Percentiles rank a stretch among this genome's conserved stretches.
Evolutionary conservation across 2,113 vertebrate genomes (phyloP).

Genomic region (Uria aalge): DNA sequence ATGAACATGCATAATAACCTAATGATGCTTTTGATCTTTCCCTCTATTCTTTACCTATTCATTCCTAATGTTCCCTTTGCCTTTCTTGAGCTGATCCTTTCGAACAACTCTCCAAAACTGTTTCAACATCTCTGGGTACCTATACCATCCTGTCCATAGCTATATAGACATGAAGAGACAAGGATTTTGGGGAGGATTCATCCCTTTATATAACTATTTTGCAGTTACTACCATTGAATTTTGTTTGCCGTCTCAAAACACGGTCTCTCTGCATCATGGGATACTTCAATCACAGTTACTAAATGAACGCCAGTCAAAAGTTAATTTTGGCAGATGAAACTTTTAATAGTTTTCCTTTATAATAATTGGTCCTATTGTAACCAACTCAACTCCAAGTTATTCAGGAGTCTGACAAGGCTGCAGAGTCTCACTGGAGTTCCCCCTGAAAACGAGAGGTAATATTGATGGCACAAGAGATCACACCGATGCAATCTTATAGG

Average conservation of each 20-base stretch:
- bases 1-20: background rate
- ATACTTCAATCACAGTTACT: background rate
- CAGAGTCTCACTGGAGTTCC: background rate
- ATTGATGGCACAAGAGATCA: slow-evolving; percentile 16
- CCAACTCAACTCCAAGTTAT: background rate
- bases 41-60: background rate
- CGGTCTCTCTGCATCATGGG: background rate
- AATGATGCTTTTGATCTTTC: background rate
- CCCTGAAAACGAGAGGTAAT: background rate
- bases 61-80: background rate
- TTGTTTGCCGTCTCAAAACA: background rate
- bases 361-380: background rate
- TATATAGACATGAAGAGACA: background rate
- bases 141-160: background rate
- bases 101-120: background rate
- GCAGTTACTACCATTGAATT: background rate
- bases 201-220: background rate
- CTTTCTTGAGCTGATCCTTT: background rate
- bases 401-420: background rate
- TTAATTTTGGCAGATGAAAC: background rate
- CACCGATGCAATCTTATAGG: background rate
- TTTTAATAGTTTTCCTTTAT: background rate
- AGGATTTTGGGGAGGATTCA: background rate
- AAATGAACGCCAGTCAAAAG: background rate
- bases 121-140: background rate